Percentiles rank a stretch among this genome's conserved stretches.
Conservation (phyloP, 1,140 invertebrate species). For the Drosophila pectinifera region DNA sequence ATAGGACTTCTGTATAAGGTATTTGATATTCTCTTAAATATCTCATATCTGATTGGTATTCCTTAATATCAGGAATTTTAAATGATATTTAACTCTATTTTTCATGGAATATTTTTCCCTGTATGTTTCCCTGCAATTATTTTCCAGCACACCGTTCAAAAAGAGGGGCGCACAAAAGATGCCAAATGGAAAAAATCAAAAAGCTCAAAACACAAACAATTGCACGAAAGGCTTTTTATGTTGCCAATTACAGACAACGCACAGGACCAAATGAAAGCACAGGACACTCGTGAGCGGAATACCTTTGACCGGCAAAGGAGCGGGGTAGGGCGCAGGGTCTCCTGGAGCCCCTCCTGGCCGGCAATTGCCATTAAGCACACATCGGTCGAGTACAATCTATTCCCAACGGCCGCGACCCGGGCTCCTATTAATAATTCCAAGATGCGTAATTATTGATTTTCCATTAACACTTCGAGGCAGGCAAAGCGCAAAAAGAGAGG, state of each 20-base stretch:
- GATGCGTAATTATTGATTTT: slow-evolving; percentile 84
- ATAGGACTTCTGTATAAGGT: too few relatives aligned
- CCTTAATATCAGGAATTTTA: too few relatives aligned
- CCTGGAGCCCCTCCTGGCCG: slow-evolving; percentile 2
- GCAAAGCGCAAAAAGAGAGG: slow-evolving; percentile 38
- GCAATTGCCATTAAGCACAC: slow-evolving; percentile 44
- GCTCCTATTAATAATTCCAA: slow-evolving; percentile 80
- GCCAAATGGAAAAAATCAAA: slow-evolving; percentile 33
- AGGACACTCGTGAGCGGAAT: slow-evolving; percentile 18
- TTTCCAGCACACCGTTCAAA: slow-evolving; percentile 40
- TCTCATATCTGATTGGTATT: too few relatives aligned
- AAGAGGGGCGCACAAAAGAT: slow-evolving; percentile 40
- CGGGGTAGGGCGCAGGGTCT: background rate
- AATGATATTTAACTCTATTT: too few relatives aligned
- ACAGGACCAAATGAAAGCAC: slow-evolving; percentile 18
- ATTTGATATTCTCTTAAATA: too few relatives aligned
- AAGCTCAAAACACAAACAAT: slow-evolving; percentile 56
- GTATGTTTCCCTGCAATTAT: slow-evolving; percentile 64
- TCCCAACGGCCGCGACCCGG: slow-evolving; percentile 6
- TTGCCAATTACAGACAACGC: slow-evolving; percentile 65
- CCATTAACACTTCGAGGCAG: slow-evolving; percentile 76
- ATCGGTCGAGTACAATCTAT: slow-evolving; percentile 9
- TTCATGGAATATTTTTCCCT: background rate
- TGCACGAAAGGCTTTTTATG: slow-evolving; percentile 58
- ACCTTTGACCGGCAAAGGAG: slow-evolving; percentile 25